These are phyloP conservation scores for Cacatua alba DNA, from an alignment of 2,113 vertebrate species.

Conservation along the genomic window DNA sequence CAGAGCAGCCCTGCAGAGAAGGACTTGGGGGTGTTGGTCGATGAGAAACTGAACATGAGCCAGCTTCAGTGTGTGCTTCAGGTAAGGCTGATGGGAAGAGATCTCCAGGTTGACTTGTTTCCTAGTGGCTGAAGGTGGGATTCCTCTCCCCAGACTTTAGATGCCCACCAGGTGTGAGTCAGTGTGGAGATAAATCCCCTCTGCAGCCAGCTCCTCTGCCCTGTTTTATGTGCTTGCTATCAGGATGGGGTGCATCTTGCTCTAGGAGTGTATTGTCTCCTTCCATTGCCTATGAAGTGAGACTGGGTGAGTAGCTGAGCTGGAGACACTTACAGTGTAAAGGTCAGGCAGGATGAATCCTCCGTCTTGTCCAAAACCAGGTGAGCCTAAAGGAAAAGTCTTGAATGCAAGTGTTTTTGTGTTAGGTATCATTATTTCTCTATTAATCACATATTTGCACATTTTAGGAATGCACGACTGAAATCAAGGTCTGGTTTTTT, in stretches of 20 bases:
- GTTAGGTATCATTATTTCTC: not conserved
- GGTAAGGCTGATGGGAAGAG: not conserved
- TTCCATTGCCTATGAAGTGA: not conserved
- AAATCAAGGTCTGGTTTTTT: constrained; percentile 2
- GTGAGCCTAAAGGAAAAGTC: not conserved
- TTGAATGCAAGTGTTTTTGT: not conserved
- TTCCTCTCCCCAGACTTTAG: not conserved
- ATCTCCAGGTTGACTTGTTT: not conserved
- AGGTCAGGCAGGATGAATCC: not conserved
- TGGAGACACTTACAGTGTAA: not conserved
- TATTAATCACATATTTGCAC: not conserved
- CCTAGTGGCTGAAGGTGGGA: not conserved
- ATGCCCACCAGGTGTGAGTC: not conserved
- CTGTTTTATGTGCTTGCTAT: not conserved
- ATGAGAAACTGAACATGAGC: too few relatives aligned
- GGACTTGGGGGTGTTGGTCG: too few relatives aligned
- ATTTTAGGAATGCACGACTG: not conserved
- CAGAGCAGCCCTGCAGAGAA: too few relatives aligned
- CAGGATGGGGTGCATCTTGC: not conserved
- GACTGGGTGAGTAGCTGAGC: not conserved
- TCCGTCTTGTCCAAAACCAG: not conserved
- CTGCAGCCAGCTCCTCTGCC: not conserved
- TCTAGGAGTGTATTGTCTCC: not conserved
- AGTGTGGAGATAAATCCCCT: not conserved
- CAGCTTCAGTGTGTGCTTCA: too few relatives aligned